Evolutionary conservation across 1,140 invertebrate species (phyloP), one percentile per base, ranked within the genome.

Genomic region (Samia ricini): DNA sequence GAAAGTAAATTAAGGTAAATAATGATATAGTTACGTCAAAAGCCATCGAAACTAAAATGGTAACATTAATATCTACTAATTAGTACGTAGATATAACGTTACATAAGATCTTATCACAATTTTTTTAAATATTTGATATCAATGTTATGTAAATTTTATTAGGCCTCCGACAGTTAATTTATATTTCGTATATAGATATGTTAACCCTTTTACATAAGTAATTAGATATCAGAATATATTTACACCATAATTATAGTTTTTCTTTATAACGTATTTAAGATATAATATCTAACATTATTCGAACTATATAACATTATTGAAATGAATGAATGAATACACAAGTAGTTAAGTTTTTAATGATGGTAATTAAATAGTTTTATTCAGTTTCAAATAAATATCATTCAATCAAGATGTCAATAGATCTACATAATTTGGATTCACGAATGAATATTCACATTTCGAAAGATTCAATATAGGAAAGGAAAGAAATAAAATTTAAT

Each of bases 141-240:
- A 15, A 42, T 15, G 4, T 19, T 56, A 56, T 56, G 55, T 5
- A 33, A 19, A 56, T 56, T 33, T 56, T 33, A 36, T 56, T 56
- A 56, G 7, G 19, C 24, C 29, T 42, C 33, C 8, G 15, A 42
- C 33, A 15, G 33, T 42, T 15, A 12, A 42, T 42, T 42, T 42
- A 42, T 42, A 42, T 12, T 42, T 12, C n/a, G 15, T 42, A 42
- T 42, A 42, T 42, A 15, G 33, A 15, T 12, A 42, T 10, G 10
- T 42, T 42, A 42, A 42, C 33, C 33, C 33, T 42, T 42, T 42
- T 42, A 42, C 33, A 42, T 42, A 42, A 42, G 1, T 42, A 42
- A 42, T 42, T 42, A 12, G n/a, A 42, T 42, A 42, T 15, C 12
- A 42, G 33, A 42, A 15, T 42, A 12, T 42, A 42, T 42, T 42